phyloP scores from a whole-genome alignment of 2,888 invertebrate genomes.

The Rhorus exstirpatorius region DNA sequence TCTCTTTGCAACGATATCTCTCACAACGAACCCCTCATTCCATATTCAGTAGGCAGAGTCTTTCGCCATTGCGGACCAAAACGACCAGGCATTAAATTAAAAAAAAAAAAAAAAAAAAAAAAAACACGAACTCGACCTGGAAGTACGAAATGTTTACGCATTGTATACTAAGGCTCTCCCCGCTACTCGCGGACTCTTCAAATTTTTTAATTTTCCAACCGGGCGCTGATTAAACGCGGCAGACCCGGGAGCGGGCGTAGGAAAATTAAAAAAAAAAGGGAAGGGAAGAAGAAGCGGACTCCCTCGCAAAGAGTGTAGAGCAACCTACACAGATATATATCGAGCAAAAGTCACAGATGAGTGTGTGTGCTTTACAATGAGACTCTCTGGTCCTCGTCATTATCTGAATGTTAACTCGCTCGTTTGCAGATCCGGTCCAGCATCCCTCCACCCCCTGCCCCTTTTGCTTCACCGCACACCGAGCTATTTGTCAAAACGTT shows the following conservation, averaged over 20 bases:
- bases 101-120: slow-evolving; percentile 25
- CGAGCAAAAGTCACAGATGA: slow-evolving; percentile 2
- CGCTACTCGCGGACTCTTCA: slow-evolving; percentile 55
- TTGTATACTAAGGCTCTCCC: slow-evolving; percentile 8
- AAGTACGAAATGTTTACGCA: slow-evolving; percentile 29
- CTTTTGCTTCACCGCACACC: no score
- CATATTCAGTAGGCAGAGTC: slow-evolving; percentile 31
- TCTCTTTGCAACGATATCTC: slow-evolving; percentile 18
- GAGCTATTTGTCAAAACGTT: no score
- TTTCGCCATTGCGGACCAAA: slow-evolving; percentile 26
- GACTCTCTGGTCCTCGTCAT: slow-evolving; percentile 34
- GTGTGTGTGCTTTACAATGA: slow-evolving; percentile 28
- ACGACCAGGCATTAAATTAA: slow-evolving; percentile 38
- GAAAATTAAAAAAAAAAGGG: no score
- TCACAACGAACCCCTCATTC: slow-evolving; percentile 35
- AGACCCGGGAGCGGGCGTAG: slow-evolving; percentile 12
- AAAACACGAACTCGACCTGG: slow-evolving; percentile 9
- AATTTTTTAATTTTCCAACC: slow-evolving; percentile 71
- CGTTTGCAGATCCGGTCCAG: background rate
- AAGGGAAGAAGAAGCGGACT: slow-evolving; percentile 19
- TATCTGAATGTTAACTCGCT: slow-evolving; percentile 20
- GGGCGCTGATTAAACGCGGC: slow-evolving; percentile 72
- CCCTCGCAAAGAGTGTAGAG: slow-evolving; percentile 3
- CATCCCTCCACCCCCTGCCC: background rate
- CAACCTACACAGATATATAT: background rate